A percentile compares a stretch with the other conserved stretches of the same genome.
Evolutionary conservation across 2,888 invertebrate genomes (phyloP).

Genomic region (Dicroscelio sp.): DNA sequence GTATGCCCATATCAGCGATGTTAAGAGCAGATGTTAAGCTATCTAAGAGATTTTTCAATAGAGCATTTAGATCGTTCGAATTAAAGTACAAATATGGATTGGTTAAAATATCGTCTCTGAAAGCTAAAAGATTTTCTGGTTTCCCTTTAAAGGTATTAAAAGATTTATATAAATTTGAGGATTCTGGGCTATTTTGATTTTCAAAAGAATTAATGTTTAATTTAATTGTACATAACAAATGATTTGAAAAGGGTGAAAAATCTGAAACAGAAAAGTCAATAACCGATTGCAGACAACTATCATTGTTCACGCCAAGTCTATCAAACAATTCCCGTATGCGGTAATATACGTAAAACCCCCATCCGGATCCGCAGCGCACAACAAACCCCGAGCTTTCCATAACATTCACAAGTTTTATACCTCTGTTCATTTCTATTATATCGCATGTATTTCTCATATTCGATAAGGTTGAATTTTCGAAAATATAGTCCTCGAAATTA

Average conservation of each 20-base stretch:
- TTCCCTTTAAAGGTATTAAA: slow-evolving; percentile 14
- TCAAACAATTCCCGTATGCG: slow-evolving; percentile 12
- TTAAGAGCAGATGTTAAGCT: not conserved
- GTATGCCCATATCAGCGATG: too few species aligned
- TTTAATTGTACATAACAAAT: slow-evolving; percentile 4
- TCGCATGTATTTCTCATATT: not conserved
- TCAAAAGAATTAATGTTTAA: not conserved
- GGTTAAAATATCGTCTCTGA: too few species aligned
- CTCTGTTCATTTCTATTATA: not conserved
- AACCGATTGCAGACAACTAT: not conserved
- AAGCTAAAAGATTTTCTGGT: not conserved
- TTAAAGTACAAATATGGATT: too few species aligned
- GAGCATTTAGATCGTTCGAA: not conserved
- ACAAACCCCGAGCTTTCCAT: not conserved
- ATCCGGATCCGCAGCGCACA: too few species aligned
- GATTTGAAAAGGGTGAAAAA: slow-evolving; percentile 16
- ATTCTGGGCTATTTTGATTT: not conserved
- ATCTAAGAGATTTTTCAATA: not conserved
- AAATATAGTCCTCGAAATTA: not conserved
- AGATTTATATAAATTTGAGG: too few species aligned
- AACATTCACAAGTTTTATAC: not conserved
- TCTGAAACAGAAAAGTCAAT: slow-evolving; percentile 11
- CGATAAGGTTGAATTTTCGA: not conserved
- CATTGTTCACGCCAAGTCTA: slow-evolving; percentile 12
- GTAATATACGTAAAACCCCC: not conserved